Evolutionary conservation across 2,888 invertebrate species (phyloP), one percentile per base, ranked within the genome.

Genomic region (Drosophila formosana): DNA sequence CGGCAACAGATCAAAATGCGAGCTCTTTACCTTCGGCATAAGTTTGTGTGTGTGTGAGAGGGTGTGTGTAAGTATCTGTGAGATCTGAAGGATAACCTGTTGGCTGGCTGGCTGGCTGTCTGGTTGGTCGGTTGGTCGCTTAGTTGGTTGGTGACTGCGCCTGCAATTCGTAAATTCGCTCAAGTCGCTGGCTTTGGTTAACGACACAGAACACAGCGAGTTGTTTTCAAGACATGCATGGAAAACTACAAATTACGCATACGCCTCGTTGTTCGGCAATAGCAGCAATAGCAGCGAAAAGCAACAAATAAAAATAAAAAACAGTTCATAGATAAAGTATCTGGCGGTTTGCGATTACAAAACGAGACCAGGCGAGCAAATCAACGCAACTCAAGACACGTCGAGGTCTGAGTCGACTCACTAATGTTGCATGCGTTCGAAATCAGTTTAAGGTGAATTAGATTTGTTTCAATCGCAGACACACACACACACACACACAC

Each of bases 241-340:
- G 88, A 64, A 75, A 78, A 88, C 82, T 81, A 81, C 85, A 87
- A 87, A 84, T 82, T 87, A 87, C 88, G 82, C 79, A 87, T 88
- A 84, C 85, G 82, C 76, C 46, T 46, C 66, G 61, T 71, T 60
- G 79, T 74, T 71, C 82, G 47, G 60, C 67, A 72, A 60, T 49
- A 68, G 45, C 49, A 58, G 51, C 49, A 55, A 49, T 1, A 37
- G n/a, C n/a, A 4, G 30, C 30, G 37, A n/a, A 37, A 37, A 37
- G 4, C 11, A 37, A 32, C 32, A 32, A 30, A 49, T 47, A 58
- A 47, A 26, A 46, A 26, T 61, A 50, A 41, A 61, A 52, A 25
- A 45, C 45, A 25, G 23, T 45, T 23, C 23, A 25, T 49, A 75
- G 73, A 87, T 78, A 76, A 66, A 78, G 67, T 87, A 84, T 84